Conservation (phyloP, 2,113 vertebrate species). For the Dipodomys spectabilis region DNA sequence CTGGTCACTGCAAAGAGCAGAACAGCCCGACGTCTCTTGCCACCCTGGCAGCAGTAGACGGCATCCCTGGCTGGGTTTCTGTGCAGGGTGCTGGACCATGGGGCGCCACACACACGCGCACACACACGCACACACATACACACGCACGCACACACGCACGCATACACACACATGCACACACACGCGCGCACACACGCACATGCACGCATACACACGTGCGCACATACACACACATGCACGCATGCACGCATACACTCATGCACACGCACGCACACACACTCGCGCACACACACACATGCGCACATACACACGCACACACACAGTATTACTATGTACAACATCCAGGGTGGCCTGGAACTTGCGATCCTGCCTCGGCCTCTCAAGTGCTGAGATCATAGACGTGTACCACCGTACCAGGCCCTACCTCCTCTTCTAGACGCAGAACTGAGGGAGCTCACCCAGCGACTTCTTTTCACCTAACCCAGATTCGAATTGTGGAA, state of each 20-base stretch:
- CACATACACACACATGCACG: too few species aligned
- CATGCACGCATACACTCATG: too few species aligned
- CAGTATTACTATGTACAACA: neutral
- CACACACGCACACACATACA: too few species aligned
- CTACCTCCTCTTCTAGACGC: neutral
- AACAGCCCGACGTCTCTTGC: neutral
- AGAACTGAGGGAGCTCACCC: neutral
- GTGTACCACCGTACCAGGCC: neutral
- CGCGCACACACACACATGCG: too few species aligned
- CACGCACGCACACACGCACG: too few species aligned
- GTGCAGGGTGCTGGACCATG: too few species aligned
- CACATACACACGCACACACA: neutral
- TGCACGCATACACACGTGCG: too few species aligned
- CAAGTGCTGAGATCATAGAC: neutral
- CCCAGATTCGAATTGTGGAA: neutral
- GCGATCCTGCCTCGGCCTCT: neutral
- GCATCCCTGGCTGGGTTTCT: neutral
- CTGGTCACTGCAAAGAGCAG: neutral
- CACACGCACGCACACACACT: neutral
- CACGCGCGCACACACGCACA: too few species aligned
- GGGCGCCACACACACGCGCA: neutral
- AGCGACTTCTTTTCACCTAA: neutral
- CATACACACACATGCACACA: too few species aligned
- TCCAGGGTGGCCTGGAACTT: neutral
- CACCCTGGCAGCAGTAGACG: neutral